Evolutionary conservation across 2,888 invertebrate genomes (phyloP).

Genomic region (Ellobium chinense): DNA sequence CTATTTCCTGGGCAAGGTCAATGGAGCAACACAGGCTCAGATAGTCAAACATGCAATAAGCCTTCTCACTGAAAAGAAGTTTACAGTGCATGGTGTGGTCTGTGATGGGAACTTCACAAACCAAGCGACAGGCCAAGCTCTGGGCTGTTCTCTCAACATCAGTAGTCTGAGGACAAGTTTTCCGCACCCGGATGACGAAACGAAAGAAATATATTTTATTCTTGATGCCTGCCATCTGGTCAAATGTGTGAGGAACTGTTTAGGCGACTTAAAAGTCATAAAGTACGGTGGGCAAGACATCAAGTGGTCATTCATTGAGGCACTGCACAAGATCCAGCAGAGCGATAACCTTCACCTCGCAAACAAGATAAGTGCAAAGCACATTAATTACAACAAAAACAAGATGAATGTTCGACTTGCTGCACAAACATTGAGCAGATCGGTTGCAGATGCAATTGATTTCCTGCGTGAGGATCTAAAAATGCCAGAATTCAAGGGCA

Average conservation of each 20-base stretch:
- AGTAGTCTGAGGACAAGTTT: neutral
- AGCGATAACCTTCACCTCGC: conserved; percentile 11
- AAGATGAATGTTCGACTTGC: conserved; percentile 30
- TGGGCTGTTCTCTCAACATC: conserved; percentile 6
- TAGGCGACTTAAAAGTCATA: conserved; percentile 1
- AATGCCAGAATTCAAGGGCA: neutral
- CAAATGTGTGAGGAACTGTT: conserved; percentile 26
- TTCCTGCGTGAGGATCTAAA: neutral
- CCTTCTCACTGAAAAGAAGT: neutral
- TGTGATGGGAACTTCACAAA: conserved; percentile 27
- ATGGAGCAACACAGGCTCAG: conserved; percentile 1
- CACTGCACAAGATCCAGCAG: conserved; percentile 6
- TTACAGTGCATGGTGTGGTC: conserved; percentile 10
- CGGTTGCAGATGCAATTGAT: conserved; percentile 18
- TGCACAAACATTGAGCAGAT: conserved; percentile 10
- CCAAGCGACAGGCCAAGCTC: neutral
- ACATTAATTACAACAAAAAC: neutral
- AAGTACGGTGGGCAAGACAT: neutral
- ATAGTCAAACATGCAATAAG: conserved; percentile 19
- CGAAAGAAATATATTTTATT: neutral
- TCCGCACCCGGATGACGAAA: neutral
- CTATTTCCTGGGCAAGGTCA: conserved; percentile 8
- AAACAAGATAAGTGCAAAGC: conserved; percentile 1
- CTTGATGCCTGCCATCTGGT: conserved; percentile 24
- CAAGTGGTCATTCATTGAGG: conserved; percentile 1